A percentile compares a stretch with the other conserved stretches of the same genome.
Conservation (phyloP, 2,113 vertebrate genomes). For the Mesembrinibis cayennensis region DNA sequence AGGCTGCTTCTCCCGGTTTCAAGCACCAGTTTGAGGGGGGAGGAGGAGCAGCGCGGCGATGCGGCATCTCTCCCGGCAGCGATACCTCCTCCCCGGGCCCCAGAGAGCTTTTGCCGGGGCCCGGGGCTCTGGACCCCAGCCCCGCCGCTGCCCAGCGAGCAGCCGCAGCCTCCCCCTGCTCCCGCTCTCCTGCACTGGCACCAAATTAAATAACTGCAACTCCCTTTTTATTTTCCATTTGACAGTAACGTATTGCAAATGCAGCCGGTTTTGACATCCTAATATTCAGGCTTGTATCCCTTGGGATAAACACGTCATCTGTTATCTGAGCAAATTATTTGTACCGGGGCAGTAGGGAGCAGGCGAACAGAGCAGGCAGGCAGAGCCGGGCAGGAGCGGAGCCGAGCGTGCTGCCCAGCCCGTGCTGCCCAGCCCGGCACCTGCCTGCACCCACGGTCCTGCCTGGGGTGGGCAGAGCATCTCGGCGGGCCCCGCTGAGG, state of each 20-base stretch:
- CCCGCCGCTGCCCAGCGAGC: rapidly evolving
- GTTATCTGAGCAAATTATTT: slow-evolving; percentile 58
- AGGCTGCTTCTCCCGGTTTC: not conserved
- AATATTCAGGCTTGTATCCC: slow-evolving; percentile 70
- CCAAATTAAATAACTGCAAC: slow-evolving; percentile 72
- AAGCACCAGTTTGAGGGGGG: not conserved
- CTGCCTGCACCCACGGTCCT: not conserved
- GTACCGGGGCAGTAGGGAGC: slow-evolving; percentile 8
- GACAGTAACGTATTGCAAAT: slow-evolving; percentile 72
- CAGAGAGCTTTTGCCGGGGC: not conserved
- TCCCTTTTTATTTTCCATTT: slow-evolving; percentile 72
- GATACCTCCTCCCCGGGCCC: not conserved
- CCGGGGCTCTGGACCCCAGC: rapidly evolving
- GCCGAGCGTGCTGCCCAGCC: not conserved
- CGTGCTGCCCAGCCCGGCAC: not conserved
- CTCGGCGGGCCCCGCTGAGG: rapidly evolving
- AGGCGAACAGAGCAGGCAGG: not conserved
- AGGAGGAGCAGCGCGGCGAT: not conserved
- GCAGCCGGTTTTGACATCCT: slow-evolving; percentile 71
- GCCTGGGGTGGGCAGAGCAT: not conserved
- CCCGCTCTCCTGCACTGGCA: not conserved
- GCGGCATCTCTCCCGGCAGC: not conserved
- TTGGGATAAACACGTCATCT: slow-evolving; percentile 62
- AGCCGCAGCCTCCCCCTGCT: not conserved
- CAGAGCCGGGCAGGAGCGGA: not conserved